phyloP scores from a whole-genome alignment of 1,140 invertebrate genomes.

The Glossosoma conforme region DNA sequence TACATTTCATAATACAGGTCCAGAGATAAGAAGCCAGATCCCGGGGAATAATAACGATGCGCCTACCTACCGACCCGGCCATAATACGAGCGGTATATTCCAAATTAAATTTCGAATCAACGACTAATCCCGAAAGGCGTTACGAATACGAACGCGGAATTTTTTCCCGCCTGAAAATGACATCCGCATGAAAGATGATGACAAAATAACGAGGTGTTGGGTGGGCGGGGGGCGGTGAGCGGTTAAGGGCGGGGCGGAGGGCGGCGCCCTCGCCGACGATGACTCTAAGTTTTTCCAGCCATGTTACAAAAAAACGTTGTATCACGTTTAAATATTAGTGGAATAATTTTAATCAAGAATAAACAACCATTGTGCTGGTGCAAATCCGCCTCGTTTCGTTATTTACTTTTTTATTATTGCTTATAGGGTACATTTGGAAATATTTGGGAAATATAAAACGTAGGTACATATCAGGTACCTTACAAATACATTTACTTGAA shows the following conservation, averaged over 20 bases:
- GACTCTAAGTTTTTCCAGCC: conserved; percentile 24
- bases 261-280: conserved; percentile 15
- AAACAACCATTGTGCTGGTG: too few relatives aligned
- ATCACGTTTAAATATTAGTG: conserved; percentile 25
- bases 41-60: conserved; percentile 14
- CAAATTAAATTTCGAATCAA: conserved; percentile 32
- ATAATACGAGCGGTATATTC: conserved; percentile 21
- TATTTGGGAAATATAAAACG: too few relatives aligned
- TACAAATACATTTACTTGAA: too few relatives aligned
- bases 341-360: conserved; percentile 16
- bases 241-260: conserved; percentile 5
- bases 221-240: not conserved
- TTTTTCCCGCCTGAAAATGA: conserved; percentile 36
- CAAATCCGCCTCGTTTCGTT: too few relatives aligned
- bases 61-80: conserved; percentile 3
- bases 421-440: too few relatives aligned
- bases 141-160: conserved; percentile 29
- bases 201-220: conserved; percentile 33
- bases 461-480: too few relatives aligned
- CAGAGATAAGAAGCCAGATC: conserved; percentile 29
- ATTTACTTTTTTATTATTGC: too few relatives aligned
- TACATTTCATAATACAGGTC: conserved; percentile 29
- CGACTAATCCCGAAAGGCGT: conserved; percentile 32
- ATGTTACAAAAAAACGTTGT: conserved; percentile 22
- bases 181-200: conserved; percentile 40